Base-by-base conservation (phyloP, 2,797 vertebrate species). In the Sebastes minor region DNA sequence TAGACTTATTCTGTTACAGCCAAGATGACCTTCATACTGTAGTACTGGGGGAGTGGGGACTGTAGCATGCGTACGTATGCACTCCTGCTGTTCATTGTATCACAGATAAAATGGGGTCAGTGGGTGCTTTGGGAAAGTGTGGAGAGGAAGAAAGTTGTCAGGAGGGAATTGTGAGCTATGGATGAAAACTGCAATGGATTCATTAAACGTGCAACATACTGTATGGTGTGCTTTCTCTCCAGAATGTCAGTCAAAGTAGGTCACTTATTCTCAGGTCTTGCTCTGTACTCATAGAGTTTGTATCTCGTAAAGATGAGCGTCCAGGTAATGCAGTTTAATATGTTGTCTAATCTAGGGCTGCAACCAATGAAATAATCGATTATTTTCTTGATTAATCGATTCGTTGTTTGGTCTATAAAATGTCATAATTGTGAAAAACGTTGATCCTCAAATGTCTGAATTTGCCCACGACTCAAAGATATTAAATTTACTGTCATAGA, bases 101-200 rank as follows among this genome's bases (percentile, higher is more conserved):
- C 35, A 38, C 46, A 68, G 30, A 30, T 18, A 76, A 22, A 90
- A 74, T 1, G 1, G 10, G 76, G 83, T 87, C 80, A 87, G 71
- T 68, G 33, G 38, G 28, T 66, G 55, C 32, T 67, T 13, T 65
- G 25, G 66, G 32, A 55, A 38, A 80, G 56, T 52, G 74, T 52
- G 63, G 28, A 73, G 42, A 46, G 59, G 33, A 81, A 63, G 63
- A 78, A 79, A 66, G 42, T 49, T 71, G 77, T 65, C 71, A 27
- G 22, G 57, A 62, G 70, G 68, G 72, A 77, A 81, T 78, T 64
- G 42, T 68, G n/a, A 65, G 23, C 53, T 28, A 33, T 62, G 16
- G 33, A 80, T 23, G 30, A 75, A 38, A 84, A 55, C 35, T 60
- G 30, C 22, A 49, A 5, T 32, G 5, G 6, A 42, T 84, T 75